These are phyloP conservation scores for Pseudopipra pipra DNA, from an alignment of 2,113 vertebrate species.

Conservation along the genomic window DNA sequence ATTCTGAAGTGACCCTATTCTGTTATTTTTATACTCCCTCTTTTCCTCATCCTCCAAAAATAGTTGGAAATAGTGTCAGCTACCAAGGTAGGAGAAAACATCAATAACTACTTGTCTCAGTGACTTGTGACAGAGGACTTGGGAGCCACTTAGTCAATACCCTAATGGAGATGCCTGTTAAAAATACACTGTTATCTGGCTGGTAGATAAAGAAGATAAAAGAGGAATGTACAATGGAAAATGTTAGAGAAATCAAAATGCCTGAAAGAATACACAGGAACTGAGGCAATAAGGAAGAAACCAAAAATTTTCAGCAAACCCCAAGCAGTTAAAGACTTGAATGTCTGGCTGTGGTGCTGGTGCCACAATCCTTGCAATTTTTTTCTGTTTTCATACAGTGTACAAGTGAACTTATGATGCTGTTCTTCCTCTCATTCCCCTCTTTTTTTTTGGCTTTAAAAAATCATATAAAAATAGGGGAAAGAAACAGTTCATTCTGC, in stretches of 20 bases:
- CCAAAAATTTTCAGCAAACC: neutral
- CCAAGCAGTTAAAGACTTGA: neutral
- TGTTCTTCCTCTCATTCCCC: neutral
- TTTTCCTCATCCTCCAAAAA: neutral
- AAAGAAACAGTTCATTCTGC: neutral
- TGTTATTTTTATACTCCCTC: conserved; percentile 7
- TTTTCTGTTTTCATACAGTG: neutral
- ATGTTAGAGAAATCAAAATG: conserved; percentile 15
- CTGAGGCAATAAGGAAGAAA: neutral
- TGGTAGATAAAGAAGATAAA: conserved; percentile 44
- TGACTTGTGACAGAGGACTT: conserved; percentile 30
- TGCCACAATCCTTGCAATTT: neutral
- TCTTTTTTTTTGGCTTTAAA: neutral
- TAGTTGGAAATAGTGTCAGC: neutral
- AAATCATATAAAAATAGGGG: neutral
- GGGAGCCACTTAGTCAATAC: conserved; percentile 24
- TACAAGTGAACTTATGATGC: neutral
- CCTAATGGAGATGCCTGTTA: conserved; percentile 43
- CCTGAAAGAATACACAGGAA: neutral
- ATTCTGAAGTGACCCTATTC: neutral
- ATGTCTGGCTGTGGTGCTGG: neutral
- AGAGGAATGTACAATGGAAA: neutral
- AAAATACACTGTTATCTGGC: conserved; percentile 25
- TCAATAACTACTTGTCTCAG: conserved; percentile 29
- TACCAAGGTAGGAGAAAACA: conserved; percentile 12